Conservation (phyloP, 2,797 vertebrate species). For the Xiphophorus birchmanni region DNA sequence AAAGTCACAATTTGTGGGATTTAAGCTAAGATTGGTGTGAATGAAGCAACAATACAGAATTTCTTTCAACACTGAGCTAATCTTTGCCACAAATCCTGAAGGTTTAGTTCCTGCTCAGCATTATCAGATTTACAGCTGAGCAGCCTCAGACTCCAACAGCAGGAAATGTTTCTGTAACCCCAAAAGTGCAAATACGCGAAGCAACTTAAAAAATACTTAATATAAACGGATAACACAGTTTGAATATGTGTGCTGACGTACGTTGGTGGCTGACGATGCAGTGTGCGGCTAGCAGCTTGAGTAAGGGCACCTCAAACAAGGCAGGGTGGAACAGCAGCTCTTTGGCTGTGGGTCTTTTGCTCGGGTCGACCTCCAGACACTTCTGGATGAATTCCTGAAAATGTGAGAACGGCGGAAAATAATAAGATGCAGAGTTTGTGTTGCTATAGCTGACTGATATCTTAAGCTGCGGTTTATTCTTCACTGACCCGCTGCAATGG, state of each 20-base stretch:
- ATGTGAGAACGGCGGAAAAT: rapidly evolving
- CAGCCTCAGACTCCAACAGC: background rate
- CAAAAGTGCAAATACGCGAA: background rate
- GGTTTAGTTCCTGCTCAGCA: background rate
- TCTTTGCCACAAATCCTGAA: background rate
- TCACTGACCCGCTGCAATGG: constrained; percentile 79
- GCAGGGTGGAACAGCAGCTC: constrained; percentile 97
- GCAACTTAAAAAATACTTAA: background rate
- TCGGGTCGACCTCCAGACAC: constrained; percentile 94
- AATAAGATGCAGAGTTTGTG: background rate
- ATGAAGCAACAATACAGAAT: background rate
- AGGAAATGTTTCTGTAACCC: background rate
- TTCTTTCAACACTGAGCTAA: background rate
- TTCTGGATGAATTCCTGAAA: constrained; percentile 97
- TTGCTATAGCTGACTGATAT: background rate
- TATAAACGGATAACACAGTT: background rate
- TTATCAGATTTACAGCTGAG: background rate
- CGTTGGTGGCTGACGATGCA: constrained; percentile 97
- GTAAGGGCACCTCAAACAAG: constrained; percentile 94
- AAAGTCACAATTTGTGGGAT: background rate
- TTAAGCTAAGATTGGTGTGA: background rate
- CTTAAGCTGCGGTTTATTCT: background rate
- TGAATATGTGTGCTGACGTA: constrained; percentile 74
- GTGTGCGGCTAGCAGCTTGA: constrained; percentile 96
- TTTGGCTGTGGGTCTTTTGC: constrained; percentile 90